These are phyloP conservation scores for Rosalia funebris DNA, from an alignment of 2,888 invertebrate species.

Conservation along the genomic window DNA sequence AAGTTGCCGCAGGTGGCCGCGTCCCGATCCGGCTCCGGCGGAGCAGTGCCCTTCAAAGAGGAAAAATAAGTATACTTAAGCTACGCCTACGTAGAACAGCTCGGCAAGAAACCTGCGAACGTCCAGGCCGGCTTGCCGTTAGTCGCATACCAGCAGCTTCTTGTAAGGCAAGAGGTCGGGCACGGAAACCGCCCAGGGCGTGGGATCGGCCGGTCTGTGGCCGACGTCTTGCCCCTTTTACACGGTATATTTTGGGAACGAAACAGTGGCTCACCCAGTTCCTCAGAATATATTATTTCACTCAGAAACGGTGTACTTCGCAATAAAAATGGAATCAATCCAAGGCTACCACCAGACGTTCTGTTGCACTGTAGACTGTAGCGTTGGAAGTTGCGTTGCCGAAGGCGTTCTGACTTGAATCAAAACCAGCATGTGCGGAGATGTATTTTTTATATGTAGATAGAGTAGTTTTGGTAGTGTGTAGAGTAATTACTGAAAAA, in stretches of 20 bases:
- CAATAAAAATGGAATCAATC: conserved; percentile 22
- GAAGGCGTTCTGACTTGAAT: background rate
- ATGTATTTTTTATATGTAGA: background rate
- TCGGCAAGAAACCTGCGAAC: conserved; percentile 43
- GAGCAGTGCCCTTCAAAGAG: conserved; percentile 20
- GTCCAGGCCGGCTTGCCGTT: conserved; percentile 38
- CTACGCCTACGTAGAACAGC: conserved; percentile 22
- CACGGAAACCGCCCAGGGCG: background rate
- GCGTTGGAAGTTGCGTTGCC: background rate
- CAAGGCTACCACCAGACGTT: background rate
- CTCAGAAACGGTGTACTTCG: background rate
- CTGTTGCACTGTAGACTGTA: conserved; percentile 2
- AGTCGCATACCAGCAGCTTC: conserved; percentile 16
- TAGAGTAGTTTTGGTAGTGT: background rate
- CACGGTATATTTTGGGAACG: background rate
- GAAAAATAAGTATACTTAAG: conserved; percentile 23
- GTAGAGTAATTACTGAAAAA: conserved; percentile 1
- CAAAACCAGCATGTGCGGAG: background rate
- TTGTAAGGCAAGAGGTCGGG: background rate
- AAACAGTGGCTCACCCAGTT: background rate
- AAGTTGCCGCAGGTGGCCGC: conserved; percentile 56
- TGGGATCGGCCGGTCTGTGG: background rate
- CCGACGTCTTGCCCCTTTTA: background rate
- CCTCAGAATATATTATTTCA: conserved; percentile 7
- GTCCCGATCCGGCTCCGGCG: conserved; percentile 10